Evolutionary conservation across 2,797 vertebrate genomes (phyloP), one percentile per base, ranked within the genome.

Genomic region (Ptychadena robeensis): DNA sequence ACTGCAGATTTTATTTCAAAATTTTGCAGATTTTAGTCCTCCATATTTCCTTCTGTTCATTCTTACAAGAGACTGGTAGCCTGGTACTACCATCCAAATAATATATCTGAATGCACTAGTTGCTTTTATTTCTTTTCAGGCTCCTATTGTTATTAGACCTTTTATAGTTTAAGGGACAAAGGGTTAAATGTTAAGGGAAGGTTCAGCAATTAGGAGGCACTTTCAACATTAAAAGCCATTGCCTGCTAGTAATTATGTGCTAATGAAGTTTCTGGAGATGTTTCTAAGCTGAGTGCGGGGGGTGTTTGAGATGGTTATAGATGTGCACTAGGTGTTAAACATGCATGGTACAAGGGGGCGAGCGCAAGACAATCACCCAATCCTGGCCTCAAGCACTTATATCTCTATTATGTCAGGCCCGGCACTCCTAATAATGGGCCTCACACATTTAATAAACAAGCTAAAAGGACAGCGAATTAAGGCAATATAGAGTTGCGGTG

Each of bases 161-260:
- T 69, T 77, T 82, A 77, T 67, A 72, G 6, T 6, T 65, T 82
- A 77, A 38, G n/a, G 31, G 81, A 82, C 34, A 59, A 64, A 82
- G 73, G 57, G 67, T 82, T 82, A 71, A 78, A 77, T 71, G 57
- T 77, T 70, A n/a, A 25, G 61, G 72, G 64, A 61, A 68, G 73
- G 66, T 64, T 48, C 67, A 65, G 59, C 74, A 82, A 77, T 82
- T 82, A 82, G 66, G n/a, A 77, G 67, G n/a, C 73, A 28, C 66
- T 10, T 7, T 82, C 74, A 72, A 32, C 74, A 66, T 78, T 78
- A 78, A 65, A 63, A 76, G 57, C 81, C 28, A 11, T 77, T 44
- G 66, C 53, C 66, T 76, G 32, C 68, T 28, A 2, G 38, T 59
- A 82, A 82, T 82, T 82, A 77, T 72, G 57, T 37, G 31, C 57